phyloP scores from a whole-genome alignment of 1,140 invertebrate genomes.

The Ceratosolen solmsi region DNA sequence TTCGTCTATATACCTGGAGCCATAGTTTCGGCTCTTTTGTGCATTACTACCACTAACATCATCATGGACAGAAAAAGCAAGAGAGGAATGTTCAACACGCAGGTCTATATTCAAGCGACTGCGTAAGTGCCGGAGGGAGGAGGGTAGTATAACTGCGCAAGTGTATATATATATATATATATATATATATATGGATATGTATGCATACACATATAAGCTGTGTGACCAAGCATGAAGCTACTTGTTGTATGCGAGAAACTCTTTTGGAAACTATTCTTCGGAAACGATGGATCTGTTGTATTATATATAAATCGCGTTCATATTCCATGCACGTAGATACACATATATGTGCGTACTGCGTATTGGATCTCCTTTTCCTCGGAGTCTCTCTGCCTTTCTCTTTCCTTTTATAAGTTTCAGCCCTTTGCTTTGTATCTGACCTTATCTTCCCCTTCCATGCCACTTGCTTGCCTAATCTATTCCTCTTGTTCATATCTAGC shows the following conservation, averaged over 20 bases:
- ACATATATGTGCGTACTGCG: not conserved
- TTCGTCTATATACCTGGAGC: slow-evolving; percentile 6
- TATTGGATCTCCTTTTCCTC: not conserved
- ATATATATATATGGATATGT: no score
- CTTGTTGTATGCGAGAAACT: slow-evolving; percentile 56
- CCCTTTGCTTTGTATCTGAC: not conserved
- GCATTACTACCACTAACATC: slow-evolving; percentile 43
- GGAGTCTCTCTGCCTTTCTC: not conserved
- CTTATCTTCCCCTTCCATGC: not conserved
- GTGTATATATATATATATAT: no score
- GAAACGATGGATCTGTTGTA: slow-evolving; percentile 29
- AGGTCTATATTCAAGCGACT: slow-evolving; percentile 26
- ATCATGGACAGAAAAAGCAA: slow-evolving; percentile 53
- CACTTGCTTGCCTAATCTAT: not conserved
- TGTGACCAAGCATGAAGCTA: not conserved
- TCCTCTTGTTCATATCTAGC: not conserved
- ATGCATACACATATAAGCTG: not conserved
- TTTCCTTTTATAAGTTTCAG: not conserved
- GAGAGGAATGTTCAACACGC: slow-evolving; percentile 52
- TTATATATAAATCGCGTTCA: not conserved
- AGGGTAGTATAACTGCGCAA: no score
- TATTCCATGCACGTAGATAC: not conserved
- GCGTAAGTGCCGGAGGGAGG: not conserved
- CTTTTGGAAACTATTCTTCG: slow-evolving; percentile 51
- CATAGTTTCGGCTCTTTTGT: slow-evolving; percentile 20